Base-by-base conservation (phyloP, 2,113 vertebrate species). In the Ophiodon elongatus region DNA sequence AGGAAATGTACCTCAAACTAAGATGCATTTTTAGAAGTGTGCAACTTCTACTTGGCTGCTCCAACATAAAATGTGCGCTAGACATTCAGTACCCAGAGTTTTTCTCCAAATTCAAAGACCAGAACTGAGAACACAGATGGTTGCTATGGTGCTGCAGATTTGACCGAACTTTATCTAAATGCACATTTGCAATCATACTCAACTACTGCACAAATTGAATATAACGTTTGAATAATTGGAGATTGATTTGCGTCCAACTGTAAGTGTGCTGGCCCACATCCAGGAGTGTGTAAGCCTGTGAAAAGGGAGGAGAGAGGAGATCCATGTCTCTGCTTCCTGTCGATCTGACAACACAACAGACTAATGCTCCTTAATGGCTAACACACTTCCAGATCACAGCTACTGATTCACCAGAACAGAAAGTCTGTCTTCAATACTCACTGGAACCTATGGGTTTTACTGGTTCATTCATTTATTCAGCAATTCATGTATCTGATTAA, bases 291-390 rank as follows among this genome's bases (percentile, higher is more conserved):
- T 27, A 23, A n/a, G 41, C 39, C 67, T 54, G 11, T 50, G 41
- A 39, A 39, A 37, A 45, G 35, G 52, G 69, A 10, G 5, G 70
- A 14, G 59, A 57, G 39, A 66, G 45, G 64, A 35, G 77, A 84
- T 67, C 63, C 27, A 43, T 85, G 79, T 80, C 76, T 83, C 63
- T 62, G 52, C 39, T 85, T 86, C 74, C 85, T 84, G 79, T 81
- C 68, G 74, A 63, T 80, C 72, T 50, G 74, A 60, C 63, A 79
- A 54, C 47, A 85, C 75, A 82, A 82, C 83, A 78, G 64, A 66
- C 85, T 90, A 85, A 85, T 82, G 71, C 60, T 54, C 29, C 59
- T 50, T 88, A 88, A 90, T 88, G 84, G 66, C 73, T 68, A 88
- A 88, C 89, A 88, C 83, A 79, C 80, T 65, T 84, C 23, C 59